Conservation (phyloP, 37 sponge, comb jelly and placozoan species). For the Beroe ovata region DNA sequence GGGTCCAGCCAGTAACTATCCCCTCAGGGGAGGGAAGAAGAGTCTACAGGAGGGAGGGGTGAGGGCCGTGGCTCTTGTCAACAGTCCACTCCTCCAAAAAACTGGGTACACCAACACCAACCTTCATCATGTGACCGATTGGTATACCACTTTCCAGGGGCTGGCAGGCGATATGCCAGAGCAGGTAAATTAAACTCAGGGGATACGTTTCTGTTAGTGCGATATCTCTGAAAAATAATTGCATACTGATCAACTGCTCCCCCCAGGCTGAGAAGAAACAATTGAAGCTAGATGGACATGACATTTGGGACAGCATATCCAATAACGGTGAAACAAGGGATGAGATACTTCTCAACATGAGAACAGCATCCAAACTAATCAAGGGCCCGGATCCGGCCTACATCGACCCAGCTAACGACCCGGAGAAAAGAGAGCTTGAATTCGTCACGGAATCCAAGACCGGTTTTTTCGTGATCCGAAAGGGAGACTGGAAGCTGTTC, state of each 20-base stretch:
- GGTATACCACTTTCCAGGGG: slow-evolving; percentile 27
- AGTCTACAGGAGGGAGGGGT: slow-evolving; percentile 38
- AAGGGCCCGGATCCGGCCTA: not conserved
- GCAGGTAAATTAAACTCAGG: too few species aligned
- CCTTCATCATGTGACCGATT: slow-evolving; percentile 61
- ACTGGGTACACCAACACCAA: slow-evolving; percentile 46
- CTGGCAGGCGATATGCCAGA: slow-evolving; percentile 25
- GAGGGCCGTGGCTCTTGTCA: slow-evolving; percentile 4
- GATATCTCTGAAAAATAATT: not conserved
- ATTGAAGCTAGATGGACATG: not conserved
- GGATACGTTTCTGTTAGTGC: too few species aligned
- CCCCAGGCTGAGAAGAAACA: not conserved
- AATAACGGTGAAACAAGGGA: not conserved
- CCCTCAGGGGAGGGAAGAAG: slow-evolving; percentile 45
- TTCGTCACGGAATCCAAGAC: not conserved
- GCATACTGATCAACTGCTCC: not conserved
- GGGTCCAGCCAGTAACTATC: slow-evolving; percentile 11
- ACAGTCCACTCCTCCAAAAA: not conserved
- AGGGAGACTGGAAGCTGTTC: not conserved
- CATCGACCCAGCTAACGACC: not conserved
- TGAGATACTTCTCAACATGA: not conserved
- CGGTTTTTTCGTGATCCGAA: not conserved
- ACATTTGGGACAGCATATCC: not conserved
- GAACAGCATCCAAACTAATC: not conserved
- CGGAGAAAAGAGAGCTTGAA: not conserved